Percentiles rank a stretch among this genome's conserved stretches.
Conservation (phyloP, 1,140 invertebrate species). For the Lineus longissimus region DNA sequence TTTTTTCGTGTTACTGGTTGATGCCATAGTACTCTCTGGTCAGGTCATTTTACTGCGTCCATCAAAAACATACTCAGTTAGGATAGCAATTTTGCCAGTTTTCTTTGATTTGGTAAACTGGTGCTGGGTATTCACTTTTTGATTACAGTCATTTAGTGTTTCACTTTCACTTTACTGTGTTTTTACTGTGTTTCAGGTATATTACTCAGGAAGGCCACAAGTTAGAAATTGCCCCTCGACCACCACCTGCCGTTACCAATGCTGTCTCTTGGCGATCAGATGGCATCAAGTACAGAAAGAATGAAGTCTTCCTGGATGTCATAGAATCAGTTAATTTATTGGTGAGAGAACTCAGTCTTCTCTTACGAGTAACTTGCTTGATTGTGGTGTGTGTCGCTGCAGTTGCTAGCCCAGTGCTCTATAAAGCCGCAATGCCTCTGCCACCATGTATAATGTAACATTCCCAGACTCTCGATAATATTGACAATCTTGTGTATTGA, state of each 20-base stretch:
- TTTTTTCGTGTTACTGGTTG: too few relatives aligned
- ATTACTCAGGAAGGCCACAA: conserved; percentile 98
- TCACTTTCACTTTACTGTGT: background rate
- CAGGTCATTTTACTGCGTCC: too few relatives aligned
- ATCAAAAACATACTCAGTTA: too few relatives aligned
- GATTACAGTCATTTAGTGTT: background rate
- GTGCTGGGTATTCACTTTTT: too few relatives aligned
- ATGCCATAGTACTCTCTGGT: too few relatives aligned
- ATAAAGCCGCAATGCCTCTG: too few relatives aligned
- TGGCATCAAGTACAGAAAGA: conserved; percentile 98
- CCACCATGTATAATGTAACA: too few relatives aligned
- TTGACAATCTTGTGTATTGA: background rate
- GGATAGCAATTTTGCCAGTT: too few relatives aligned
- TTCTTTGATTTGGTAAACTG: too few relatives aligned
- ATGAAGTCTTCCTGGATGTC: conserved; percentile 99
- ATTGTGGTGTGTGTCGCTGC: background rate
- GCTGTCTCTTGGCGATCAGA: conserved; percentile 99
- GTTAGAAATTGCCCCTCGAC: conserved; percentile 90
- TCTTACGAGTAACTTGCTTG: background rate
- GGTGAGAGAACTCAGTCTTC: conserved; percentile 56
- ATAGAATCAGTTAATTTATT: conserved; percentile 98
- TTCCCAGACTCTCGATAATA: background rate
- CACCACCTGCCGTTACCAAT: conserved; percentile 99
- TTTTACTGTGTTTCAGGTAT: conserved; percentile 45
- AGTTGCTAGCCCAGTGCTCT: too few relatives aligned